A percentile compares a stretch with the other conserved stretches of the same genome.
phyloP scores from a whole-genome alignment of 2,113 vertebrate genomes.

The Sapayoa aenigma region DNA sequence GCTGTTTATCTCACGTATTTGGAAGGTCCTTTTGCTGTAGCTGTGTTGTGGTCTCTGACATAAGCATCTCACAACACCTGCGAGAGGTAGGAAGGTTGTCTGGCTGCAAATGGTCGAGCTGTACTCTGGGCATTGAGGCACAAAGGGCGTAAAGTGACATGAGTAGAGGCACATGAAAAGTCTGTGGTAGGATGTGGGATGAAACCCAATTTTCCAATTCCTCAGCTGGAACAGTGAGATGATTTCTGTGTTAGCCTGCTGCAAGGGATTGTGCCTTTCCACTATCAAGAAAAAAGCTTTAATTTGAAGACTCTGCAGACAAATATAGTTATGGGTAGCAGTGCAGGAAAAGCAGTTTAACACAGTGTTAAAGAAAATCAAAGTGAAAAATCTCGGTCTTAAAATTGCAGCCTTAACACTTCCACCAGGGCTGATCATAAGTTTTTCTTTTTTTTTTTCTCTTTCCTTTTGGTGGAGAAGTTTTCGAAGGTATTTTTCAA shows the following conservation, averaged over 20 bases:
- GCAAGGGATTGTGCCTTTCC: background rate
- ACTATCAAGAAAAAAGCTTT: background rate
- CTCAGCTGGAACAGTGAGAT: background rate
- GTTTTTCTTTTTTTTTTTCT: conserved; percentile 60
- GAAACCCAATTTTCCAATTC: background rate
- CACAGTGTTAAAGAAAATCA: conserved; percentile 14
- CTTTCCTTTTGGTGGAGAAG: conserved; percentile 76
- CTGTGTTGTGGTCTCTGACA: background rate
- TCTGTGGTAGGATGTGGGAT: background rate
- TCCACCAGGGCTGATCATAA: conserved; percentile 68
- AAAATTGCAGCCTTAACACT: conserved; percentile 53
- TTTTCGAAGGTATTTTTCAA: conserved; percentile 80
- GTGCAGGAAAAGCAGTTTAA: background rate
- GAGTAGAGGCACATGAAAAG: fast-evolving
- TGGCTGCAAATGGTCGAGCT: fast-evolving
- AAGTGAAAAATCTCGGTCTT: conserved; percentile 44
- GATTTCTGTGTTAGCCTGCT: background rate
- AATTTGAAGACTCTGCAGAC: background rate
- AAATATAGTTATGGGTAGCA: background rate
- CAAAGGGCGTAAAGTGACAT: background rate
- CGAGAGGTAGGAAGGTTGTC: background rate
- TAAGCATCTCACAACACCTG: background rate
- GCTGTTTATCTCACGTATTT: background rate
- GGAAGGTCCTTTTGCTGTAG: background rate
- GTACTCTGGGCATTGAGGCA: fast-evolving